Evolutionary conservation across 2,888 invertebrate species (phyloP).

Genomic region (Onchidella celtica): DNA sequence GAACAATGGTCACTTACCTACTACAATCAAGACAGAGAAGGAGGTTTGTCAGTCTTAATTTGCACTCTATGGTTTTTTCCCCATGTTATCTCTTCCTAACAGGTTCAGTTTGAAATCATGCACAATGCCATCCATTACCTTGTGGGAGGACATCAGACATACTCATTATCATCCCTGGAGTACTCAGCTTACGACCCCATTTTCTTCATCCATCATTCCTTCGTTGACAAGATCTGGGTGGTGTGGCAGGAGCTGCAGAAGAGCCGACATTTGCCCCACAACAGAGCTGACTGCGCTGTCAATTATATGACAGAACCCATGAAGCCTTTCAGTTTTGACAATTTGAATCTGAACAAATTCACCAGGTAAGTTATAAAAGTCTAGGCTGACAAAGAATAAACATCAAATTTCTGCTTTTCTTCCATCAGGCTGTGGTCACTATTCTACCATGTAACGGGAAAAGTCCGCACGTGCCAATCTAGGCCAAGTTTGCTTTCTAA

Average conservation of each 20-base stretch:
- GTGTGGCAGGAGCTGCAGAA: conserved; percentile 59
- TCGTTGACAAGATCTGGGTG: conserved; percentile 56
- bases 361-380: conserved; percentile 38
- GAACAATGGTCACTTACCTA: no score
- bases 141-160: conserved; percentile 52
- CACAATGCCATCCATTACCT: conserved; percentile 57
- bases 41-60: no score
- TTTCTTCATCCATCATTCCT: conserved; percentile 58
- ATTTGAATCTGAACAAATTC: conserved; percentile 29
- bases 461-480: no score
- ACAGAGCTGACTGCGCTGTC: conserved; percentile 56
- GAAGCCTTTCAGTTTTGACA: conserved; percentile 49
- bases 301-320: conserved; percentile 51
- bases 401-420: no score
- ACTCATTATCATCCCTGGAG: conserved; percentile 56
- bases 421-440: no score
- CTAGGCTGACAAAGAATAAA: no score
- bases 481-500: no score
- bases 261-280: conserved; percentile 51
- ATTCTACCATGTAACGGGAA: no score
- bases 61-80: no score
- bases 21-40: no score
- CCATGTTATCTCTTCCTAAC: no score
- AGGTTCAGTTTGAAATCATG: conserved; percentile 54
- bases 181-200: conserved; percentile 58